Base-by-base conservation (phyloP, 2,797 vertebrate species). In the Eulemur albifrons region DNA sequence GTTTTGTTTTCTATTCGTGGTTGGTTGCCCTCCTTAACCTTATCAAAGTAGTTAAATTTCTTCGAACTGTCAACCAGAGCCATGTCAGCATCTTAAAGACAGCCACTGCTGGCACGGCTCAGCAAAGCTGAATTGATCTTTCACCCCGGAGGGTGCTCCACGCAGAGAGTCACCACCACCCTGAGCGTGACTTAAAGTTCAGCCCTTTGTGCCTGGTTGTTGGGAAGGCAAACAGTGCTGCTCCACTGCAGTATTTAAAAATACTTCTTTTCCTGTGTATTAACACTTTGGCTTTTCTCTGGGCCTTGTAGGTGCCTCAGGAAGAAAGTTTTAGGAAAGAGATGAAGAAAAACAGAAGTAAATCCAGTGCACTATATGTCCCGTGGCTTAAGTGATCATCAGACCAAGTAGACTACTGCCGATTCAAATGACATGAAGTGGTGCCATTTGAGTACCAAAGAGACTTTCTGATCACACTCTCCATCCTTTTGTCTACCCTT, bases 1-100 rank as follows among this genome's bases (percentile, higher is more conserved):
- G 85, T 95, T 98, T 98, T 97, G 86, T 93, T 98, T 98, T 97
- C 95, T 97, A 0, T 98, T 98, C 43, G 93, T 97, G 95, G 94
- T 97, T 97, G 93, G 77, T 89, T 98, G 98, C 96, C 73, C 87
- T 96, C 96, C 98, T 98, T 98, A 98, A 98, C 98, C 98, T 98
- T 98, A 98, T 99, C 98, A 98, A 98, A 98, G 95, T 96, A 97
- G 98, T 96, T 98, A 98, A 97, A 98, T 98, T 98, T 98, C 97
- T 98, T 96, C 97, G 97, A 94, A 95, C 94, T 98, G 98, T 98
- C 96, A 98, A 98, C 97, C 95, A 97, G 90, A 98, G 89, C 97
- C 95, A 40, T 97, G 97, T 98, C 98, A 98, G 98, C 98, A 87
- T 98, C 97, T 98, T 98, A 96, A 95, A 97, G 97, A 98, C 92